These are phyloP conservation scores for Anarhynchus alexandrinus DNA, from an alignment of 2,113 vertebrate species.

Conservation along the genomic window DNA sequence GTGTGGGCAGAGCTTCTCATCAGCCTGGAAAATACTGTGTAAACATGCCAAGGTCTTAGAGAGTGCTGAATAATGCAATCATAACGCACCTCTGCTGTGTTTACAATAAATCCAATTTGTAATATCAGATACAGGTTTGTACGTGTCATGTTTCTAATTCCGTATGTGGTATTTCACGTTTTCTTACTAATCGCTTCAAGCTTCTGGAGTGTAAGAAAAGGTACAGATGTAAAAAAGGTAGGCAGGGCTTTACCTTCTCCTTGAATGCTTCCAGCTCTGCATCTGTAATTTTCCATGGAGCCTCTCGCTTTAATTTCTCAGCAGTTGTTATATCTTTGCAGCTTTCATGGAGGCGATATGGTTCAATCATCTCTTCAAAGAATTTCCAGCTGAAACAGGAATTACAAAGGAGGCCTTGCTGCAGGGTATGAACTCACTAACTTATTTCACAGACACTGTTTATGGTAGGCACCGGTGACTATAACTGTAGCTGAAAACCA, in stretches of 20 bases:
- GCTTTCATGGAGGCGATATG: conserved; percentile 88
- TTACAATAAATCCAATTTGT: conserved; percentile 1
- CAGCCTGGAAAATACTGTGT: neutral
- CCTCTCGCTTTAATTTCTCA: conserved; percentile 84
- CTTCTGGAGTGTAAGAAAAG: conserved; percentile 32
- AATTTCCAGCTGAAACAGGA: conserved; percentile 84
- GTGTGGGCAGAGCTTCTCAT: neutral
- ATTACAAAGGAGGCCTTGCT: conserved; percentile 69
- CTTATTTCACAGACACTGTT: conserved; percentile 37
- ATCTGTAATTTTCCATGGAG: conserved; percentile 95
- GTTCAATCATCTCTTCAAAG: conserved; percentile 96
- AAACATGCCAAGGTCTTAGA: neutral
- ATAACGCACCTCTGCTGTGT: neutral
- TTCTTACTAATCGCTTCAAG: conserved; percentile 8
- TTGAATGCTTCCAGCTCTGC: conserved; percentile 87
- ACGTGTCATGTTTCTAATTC: neutral
- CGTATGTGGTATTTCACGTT: neutral
- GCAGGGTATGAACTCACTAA: conserved; percentile 56
- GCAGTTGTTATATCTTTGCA: conserved; percentile 82
- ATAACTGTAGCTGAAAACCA: conserved; percentile 38
- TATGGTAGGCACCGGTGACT: conserved; percentile 12
- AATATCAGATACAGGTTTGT: neutral
- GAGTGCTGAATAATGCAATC: neutral
- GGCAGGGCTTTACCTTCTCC: conserved; percentile 85
- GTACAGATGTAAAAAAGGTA: neutral